Conservation (phyloP, 2,888 invertebrate genomes). For the Andrena trimmerana region DNA sequence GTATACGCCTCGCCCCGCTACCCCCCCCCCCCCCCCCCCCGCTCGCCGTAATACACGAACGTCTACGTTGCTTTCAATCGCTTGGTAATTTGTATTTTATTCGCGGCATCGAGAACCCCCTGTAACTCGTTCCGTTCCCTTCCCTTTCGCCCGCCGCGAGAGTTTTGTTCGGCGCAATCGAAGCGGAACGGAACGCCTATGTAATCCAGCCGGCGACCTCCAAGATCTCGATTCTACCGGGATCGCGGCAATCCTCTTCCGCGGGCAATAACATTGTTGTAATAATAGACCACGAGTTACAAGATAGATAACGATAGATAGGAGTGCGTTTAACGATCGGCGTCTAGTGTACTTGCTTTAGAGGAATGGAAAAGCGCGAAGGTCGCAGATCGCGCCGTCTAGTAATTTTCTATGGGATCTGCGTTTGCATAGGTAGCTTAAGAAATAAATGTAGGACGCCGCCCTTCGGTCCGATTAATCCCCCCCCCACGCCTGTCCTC, state of each 20-base stretch:
- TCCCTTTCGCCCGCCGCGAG: neutral
- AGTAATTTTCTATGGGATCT: too few species aligned
- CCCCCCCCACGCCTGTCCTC: too few species aligned
- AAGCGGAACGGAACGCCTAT: neutral
- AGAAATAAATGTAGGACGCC: too few species aligned
- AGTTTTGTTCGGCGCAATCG: neutral
- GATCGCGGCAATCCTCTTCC: neutral
- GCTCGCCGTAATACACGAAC: too few species aligned
- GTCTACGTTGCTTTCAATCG: neutral
- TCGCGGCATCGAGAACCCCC: neutral
- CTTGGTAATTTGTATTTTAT: neutral
- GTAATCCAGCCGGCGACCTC: neutral
- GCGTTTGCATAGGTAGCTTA: too few species aligned
- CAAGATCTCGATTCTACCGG: neutral
- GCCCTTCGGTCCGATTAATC: too few species aligned
- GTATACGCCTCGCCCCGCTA: constrained; percentile 5
- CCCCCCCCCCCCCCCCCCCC: too few species aligned
- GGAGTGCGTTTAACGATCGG: neutral
- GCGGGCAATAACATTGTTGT: constrained; percentile 6
- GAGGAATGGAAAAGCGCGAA: too few species aligned
- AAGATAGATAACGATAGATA: neutral
- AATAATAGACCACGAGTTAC: neutral
- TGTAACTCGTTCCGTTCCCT: neutral
- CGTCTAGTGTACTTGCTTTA: constrained; percentile 1
- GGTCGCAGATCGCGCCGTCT: too few species aligned